A percentile compares a stretch with the other conserved stretches of the same genome.
Evolutionary conservation across 2,797 vertebrate genomes (phyloP).

Genomic region (Loriculus beryllinus): DNA sequence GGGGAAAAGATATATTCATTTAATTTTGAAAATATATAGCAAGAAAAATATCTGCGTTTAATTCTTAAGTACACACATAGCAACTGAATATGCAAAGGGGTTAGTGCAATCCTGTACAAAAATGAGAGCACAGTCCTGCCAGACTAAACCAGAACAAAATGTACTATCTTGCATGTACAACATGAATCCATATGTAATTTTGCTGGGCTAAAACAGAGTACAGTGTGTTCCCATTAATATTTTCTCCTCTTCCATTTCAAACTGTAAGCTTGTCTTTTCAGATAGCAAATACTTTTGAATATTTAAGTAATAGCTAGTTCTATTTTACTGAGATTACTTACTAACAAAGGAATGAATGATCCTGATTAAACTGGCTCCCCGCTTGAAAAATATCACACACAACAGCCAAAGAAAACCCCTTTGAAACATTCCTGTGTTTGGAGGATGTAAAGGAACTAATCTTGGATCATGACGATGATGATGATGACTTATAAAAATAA

Average conservation of each 20-base stretch:
- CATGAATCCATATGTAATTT: background rate
- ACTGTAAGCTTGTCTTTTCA: constrained; percentile 49
- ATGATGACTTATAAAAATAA: background rate
- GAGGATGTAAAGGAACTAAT: constrained; percentile 33
- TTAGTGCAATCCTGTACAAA: constrained; percentile 39
- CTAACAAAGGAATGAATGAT: constrained; percentile 73
- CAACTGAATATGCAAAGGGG: constrained; percentile 37
- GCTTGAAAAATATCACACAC: constrained; percentile 48
- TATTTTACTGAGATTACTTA: constrained; percentile 71
- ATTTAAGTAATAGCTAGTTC: constrained; percentile 62
- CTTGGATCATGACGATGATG: background rate
- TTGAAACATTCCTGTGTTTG: constrained; percentile 34
- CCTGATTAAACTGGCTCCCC: constrained; percentile 59
- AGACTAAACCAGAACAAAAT: constrained; percentile 39
- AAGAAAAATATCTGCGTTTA: constrained; percentile 29
- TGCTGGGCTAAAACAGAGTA: background rate
- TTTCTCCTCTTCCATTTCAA: constrained; percentile 50
- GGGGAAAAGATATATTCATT: background rate
- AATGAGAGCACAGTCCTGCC: background rate
- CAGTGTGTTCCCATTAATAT: constrained; percentile 44
- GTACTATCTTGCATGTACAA: constrained; percentile 6
- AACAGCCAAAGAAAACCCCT: constrained; percentile 69
- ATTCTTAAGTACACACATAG: constrained; percentile 34
- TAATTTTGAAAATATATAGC: background rate
- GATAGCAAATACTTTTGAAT: constrained; percentile 64